Base-by-base conservation (phyloP, 2,888 invertebrate species). In the Ophion obscuratus region DNA sequence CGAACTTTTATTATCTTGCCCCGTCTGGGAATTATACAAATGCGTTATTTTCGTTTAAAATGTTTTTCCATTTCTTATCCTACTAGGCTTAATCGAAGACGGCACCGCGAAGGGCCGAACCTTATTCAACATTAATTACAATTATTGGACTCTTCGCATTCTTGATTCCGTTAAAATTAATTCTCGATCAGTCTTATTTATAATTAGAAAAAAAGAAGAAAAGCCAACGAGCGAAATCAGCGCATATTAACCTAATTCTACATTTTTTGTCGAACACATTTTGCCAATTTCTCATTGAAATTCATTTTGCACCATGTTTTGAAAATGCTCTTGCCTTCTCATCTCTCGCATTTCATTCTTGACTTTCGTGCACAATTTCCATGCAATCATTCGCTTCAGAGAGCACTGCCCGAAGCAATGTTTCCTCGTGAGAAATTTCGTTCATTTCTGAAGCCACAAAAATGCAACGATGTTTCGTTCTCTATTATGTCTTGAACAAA, bases 111-210 rank as follows among this genome's bases (percentile, higher is more conserved):
- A 20, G 31, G 53, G 47, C n/a, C 24, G 11, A 53, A 17, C 27
- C 27, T 7, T 47, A 78, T 53, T 62, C 44, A 62, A 70, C 44
- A 62, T 70, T 62, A 27, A 62, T 62, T 70, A 70, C 78, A 59
- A 44, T 59, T 71, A 62, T 62, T 44, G 10, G 17, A 47, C 40
- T 47, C 10, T 10, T 53, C 10, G 27, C 47, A 24, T 36, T 27
- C 11, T 44, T 9, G 27, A 70, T 53, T 36, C 14, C 53, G 47
- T 76, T 70, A 66, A 62, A 74, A 73, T 40, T 81, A 59, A 61
- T 81, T 77, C 31, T 27, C 40, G 44, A 73, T 64, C 84, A 84
- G 84, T 84, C 84, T 84, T 81, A 84, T 84, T 81, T 20, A 47
- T 71, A 84, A 77, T 40, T 59, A 57, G 40, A 59, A 67, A 57